phyloP scores from a whole-genome alignment of 2,888 invertebrate genomes.

The Chouioia cunea region DNA sequence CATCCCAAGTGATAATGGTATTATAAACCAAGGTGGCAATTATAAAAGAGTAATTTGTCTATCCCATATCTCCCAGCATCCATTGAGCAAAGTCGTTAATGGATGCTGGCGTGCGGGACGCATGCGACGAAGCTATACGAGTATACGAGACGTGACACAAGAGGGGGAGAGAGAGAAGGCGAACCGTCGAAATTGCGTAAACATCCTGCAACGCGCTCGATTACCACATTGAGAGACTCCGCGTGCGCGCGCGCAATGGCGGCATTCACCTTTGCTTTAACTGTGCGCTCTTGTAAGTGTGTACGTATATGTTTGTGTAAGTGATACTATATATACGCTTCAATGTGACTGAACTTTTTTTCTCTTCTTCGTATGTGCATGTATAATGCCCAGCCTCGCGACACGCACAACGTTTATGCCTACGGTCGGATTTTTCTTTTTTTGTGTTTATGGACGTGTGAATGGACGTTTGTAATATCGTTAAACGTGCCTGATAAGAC shows the following conservation, averaged over 20 bases:
- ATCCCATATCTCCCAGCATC: neutral
- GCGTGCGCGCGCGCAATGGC: constrained; percentile 45
- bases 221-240: constrained; percentile 54
- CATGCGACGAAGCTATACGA: neutral
- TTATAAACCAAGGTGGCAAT: neutral
- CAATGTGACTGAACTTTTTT: neutral
- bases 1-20: too few species aligned
- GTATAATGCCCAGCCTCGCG: neutral
- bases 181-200: constrained; percentile 63
- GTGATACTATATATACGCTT: neutral
- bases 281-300: constrained; percentile 30
- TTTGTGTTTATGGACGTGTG: too few species aligned
- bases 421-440: too few species aligned
- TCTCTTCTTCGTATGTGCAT: neutral
- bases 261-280: constrained; percentile 56
- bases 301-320: neutral
- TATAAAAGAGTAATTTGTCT: constrained; percentile 22
- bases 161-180: constrained; percentile 13
- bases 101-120: neutral
- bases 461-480: too few species aligned
- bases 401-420: too few species aligned
- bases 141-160: neutral
- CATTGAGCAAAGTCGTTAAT: constrained; percentile 27
- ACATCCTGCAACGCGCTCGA: constrained; percentile 62
- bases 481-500: too few species aligned